Percentiles rank a stretch among this genome's conserved stretches.
Conservation (phyloP, 2,888 invertebrate species). For the Rhagophthalmus giganteus region DNA sequence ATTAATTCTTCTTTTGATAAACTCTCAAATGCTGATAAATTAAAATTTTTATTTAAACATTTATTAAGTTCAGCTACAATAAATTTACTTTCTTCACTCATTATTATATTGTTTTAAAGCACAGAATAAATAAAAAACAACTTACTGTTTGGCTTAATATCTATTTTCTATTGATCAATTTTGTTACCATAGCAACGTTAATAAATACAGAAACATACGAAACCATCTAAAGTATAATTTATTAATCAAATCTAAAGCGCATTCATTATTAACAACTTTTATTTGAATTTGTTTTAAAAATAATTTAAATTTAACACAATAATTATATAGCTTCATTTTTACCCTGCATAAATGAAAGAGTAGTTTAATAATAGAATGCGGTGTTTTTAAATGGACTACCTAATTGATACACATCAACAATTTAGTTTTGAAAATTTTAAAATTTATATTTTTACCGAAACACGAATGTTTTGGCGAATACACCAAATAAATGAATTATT, state of each 20-base stretch:
- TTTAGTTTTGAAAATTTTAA: too few species aligned
- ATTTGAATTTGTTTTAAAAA: neutral
- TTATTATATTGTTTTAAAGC: slow-evolving; percentile 45
- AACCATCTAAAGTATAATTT: neutral
- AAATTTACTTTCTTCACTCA: slow-evolving; percentile 70
- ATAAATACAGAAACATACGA: neutral
- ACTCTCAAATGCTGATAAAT: slow-evolving; percentile 83
- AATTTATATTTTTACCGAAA: too few species aligned
- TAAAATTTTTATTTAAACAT: slow-evolving; percentile 72
- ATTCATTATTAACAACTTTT: neutral
- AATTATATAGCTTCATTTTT: too few species aligned
- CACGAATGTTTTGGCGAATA: too few species aligned
- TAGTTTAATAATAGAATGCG: too few species aligned
- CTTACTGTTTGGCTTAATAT: too few species aligned
- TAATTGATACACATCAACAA: too few species aligned
- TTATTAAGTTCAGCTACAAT: slow-evolving; percentile 75
- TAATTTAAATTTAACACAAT: neutral
- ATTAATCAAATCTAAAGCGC: neutral
- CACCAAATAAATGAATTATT: too few species aligned
- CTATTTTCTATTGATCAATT: neutral
- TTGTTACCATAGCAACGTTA: neutral
- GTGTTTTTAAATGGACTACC: too few species aligned
- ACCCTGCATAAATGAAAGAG: too few species aligned
- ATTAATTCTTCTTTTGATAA: slow-evolving; percentile 74
- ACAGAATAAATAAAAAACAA: neutral